These are phyloP conservation scores for Habrosyne pyritoides DNA, from an alignment of 2,888 invertebrate species.

Conservation along the genomic window DNA sequence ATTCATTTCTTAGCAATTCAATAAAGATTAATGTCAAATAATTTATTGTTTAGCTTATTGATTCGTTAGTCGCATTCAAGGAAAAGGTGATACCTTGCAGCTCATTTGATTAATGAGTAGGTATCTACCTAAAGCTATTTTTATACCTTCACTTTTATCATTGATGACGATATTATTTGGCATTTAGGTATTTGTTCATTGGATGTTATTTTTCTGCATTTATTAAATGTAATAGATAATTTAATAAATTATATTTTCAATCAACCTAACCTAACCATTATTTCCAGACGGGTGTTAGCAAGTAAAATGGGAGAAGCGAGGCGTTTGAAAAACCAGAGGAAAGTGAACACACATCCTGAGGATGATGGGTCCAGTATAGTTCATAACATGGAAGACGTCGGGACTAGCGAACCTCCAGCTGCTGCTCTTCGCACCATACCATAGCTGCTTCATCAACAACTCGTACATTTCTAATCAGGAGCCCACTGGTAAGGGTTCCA, in stretches of 20 bases:
- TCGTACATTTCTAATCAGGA: too few relatives aligned
- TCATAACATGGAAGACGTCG: conserved; percentile 68
- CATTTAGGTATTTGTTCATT: neutral
- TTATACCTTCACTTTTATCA: neutral
- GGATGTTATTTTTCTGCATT: neutral
- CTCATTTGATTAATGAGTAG: too few relatives aligned
- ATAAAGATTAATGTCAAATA: neutral
- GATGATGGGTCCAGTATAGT: conserved; percentile 64
- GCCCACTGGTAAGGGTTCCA: too few relatives aligned
- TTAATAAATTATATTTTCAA: neutral
- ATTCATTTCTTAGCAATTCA: neutral
- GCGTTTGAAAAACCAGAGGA: conserved; percentile 56
- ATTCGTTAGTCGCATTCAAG: neutral
- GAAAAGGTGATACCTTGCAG: too few relatives aligned
- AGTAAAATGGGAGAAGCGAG: conserved; percentile 69
- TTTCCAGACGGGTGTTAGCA: conserved; percentile 74
- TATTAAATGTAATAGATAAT: neutral
- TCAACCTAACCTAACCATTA: conserved; percentile 9
- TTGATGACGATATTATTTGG: too few relatives aligned
- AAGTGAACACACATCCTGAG: conserved; percentile 50
- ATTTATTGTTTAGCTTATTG: neutral
- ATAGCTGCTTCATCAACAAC: conserved; percentile 34
- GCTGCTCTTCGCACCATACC: conserved; percentile 61
- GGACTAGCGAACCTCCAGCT: conserved; percentile 61
- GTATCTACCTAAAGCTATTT: too few relatives aligned